phyloP scores from a whole-genome alignment of 2,888 invertebrate genomes.

The Agrenia bidenticulata region DNA sequence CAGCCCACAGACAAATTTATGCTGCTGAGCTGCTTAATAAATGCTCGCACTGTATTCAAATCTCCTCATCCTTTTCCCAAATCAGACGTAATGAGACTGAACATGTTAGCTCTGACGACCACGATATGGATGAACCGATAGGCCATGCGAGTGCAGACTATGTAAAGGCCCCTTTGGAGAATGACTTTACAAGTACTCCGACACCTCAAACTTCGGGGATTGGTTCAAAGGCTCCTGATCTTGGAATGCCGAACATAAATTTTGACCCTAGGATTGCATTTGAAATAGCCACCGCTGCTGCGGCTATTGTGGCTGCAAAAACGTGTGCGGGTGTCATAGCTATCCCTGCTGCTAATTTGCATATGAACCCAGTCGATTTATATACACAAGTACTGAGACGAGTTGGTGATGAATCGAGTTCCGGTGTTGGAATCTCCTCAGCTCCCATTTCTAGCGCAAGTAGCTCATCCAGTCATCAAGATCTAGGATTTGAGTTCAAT shows the following conservation, averaged over 20 bases:
- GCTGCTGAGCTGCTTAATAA: slow-evolving; percentile 85
- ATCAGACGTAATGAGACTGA: slow-evolving; percentile 89
- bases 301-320: too few species aligned
- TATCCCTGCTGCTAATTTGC: too few species aligned
- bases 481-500: slow-evolving; percentile 30
- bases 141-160: slow-evolving; percentile 18
- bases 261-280: too few species aligned
- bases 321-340: too few species aligned
- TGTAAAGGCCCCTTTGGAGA: slow-evolving; percentile 25
- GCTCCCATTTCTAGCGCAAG: slow-evolving; percentile 51
- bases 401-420: too few species aligned
- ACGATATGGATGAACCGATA: slow-evolving; percentile 40
- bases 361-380: too few species aligned
- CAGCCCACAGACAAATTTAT: slow-evolving; percentile 84
- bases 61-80: slow-evolving; percentile 85
- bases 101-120: slow-evolving; percentile 62
- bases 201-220: slow-evolving; percentile 49
- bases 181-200: slow-evolving; percentile 43
- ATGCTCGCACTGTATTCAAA: slow-evolving; percentile 86
- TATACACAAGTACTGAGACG: too few species aligned
- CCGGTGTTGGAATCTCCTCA: slow-evolving; percentile 50
- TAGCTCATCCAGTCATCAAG: slow-evolving; percentile 45
- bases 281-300: too few species aligned
- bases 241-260: too few species aligned
- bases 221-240: slow-evolving; percentile 38